phyloP scores from a whole-genome alignment of 2,113 vertebrate species.

The Hemibagrus wyckioides region DNA sequence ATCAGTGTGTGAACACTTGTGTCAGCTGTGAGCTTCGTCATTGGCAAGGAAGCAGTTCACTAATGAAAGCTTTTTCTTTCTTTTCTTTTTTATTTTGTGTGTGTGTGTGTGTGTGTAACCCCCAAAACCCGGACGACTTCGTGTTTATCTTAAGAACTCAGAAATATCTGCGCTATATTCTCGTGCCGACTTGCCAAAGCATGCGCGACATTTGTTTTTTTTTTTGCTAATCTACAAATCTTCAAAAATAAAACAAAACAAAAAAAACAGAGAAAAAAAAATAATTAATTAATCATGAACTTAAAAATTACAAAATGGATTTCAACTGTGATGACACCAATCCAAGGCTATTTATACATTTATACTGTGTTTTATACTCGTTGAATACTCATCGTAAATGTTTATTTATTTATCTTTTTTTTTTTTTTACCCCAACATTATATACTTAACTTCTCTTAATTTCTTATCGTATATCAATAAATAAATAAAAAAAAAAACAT shows the following conservation, averaged over 20 bases:
- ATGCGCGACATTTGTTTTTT: constrained; percentile 33
- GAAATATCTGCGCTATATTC: constrained; percentile 49
- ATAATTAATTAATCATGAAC: constrained; percentile 43
- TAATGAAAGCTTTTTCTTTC: constrained; percentile 36
- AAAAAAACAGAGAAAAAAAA: not conserved
- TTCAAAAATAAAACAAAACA: constrained; percentile 24
- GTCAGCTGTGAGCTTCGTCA: constrained; percentile 60
- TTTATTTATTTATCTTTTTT: constrained; percentile 48
- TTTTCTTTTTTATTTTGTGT: constrained; percentile 15
- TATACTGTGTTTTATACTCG: constrained; percentile 50
- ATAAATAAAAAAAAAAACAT: constrained; percentile 56
- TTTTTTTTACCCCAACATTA: constrained; percentile 4
- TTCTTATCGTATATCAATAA: constrained; percentile 55
- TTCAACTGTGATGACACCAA: constrained; percentile 47
- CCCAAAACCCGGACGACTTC: not conserved
- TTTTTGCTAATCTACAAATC: constrained; percentile 39
- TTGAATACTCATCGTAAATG: constrained; percentile 45
- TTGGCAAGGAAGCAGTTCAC: constrained; percentile 56
- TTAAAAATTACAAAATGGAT: constrained; percentile 61
- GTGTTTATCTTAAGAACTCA: constrained; percentile 49
- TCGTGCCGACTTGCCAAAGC: constrained; percentile 53
- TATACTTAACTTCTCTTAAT: constrained; percentile 41
- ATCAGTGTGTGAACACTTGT: constrained; percentile 72
- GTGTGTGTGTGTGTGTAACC: not conserved
- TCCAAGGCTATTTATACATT: constrained; percentile 49